Conservation (phyloP, 1,140 invertebrate species). For the Polypedilum pembai region DNA sequence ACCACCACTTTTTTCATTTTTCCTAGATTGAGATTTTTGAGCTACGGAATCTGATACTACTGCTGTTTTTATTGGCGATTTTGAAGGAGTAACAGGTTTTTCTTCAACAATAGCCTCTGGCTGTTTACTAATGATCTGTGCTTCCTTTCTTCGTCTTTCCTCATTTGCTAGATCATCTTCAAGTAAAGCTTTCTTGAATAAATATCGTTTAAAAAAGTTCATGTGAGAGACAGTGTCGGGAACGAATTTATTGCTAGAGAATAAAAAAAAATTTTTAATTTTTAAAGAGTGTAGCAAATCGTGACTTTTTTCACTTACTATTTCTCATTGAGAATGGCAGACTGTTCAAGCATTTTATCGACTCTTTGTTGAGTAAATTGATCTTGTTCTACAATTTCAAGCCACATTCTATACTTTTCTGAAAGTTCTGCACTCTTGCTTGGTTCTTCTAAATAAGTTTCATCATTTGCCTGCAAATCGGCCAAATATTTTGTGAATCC, state of each 20-base stretch:
- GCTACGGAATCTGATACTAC: not conserved
- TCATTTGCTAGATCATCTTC: constrained; percentile 43
- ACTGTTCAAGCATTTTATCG: constrained; percentile 40
- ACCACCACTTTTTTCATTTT: not conserved
- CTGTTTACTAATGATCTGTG: not conserved
- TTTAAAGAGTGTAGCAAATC: not conserved
- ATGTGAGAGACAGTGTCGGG: constrained; percentile 42
- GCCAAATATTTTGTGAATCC: constrained; percentile 43
- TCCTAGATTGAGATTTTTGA: not conserved
- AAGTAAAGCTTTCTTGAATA: constrained; percentile 44
- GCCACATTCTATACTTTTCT: constrained; percentile 45
- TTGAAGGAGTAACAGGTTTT: not conserved
- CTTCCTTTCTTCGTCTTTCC: constrained; percentile 30
- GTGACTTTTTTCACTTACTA: constrained; percentile 39
- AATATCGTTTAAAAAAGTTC: constrained; percentile 44
- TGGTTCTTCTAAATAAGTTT: constrained; percentile 45
- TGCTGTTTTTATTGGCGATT: too few relatives aligned
- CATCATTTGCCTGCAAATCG: constrained; percentile 42
- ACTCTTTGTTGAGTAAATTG: constrained; percentile 43
- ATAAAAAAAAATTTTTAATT: not conserved
- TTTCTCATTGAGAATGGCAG: constrained; percentile 40
- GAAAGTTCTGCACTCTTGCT: constrained; percentile 34
- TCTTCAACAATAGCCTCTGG: constrained; percentile 31
- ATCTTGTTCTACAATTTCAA: constrained; percentile 45
- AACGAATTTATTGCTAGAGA: constrained; percentile 20